These are phyloP conservation scores for Rhopilema esculentum DNA, from an alignment of 30 jellyfish, hydroid and myxozoan genomes.

Conservation along the genomic window DNA sequence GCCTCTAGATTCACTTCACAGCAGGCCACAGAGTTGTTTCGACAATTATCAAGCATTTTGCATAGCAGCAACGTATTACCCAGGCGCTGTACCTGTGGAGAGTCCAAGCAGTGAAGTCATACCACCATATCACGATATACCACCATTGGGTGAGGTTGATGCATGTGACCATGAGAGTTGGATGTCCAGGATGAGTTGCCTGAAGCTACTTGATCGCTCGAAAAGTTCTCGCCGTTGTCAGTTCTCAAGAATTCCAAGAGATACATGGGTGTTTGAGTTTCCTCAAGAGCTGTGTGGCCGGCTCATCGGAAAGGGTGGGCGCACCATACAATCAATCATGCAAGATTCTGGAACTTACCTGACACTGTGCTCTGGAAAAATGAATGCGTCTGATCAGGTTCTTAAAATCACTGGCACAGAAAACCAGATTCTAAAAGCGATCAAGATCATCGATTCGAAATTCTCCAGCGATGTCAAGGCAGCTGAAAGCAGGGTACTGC, in stretches of 20 bases:
- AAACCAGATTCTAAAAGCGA: constrained; percentile 31
- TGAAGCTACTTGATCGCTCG: constrained; percentile 25
- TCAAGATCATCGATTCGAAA: constrained; percentile 17
- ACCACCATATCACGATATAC: background rate
- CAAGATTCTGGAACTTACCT: constrained; percentile 46
- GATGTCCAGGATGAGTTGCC: background rate
- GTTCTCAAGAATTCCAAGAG: background rate
- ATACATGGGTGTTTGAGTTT: constrained; percentile 66
- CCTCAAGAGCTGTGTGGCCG: constrained; percentile 77
- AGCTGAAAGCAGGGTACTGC: constrained; percentile 22
- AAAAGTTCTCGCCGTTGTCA: constrained; percentile 18
- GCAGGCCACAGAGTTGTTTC: background rate
- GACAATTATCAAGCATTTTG: background rate
- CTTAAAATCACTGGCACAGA: constrained; percentile 45
- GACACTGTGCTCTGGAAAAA: constrained; percentile 2
- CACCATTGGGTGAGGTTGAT: background rate
- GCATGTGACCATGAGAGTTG: background rate
- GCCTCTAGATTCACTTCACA: background rate
- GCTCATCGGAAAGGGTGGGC: constrained; percentile 69
- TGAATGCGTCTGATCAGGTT: background rate
- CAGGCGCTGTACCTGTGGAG: background rate
- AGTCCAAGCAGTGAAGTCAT: background rate
- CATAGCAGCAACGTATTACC: background rate
- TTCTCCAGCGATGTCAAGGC: constrained; percentile 2
- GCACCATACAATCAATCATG: constrained; percentile 41